A percentile compares a stretch with the other conserved stretches of the same genome.
Evolutionary conservation across 2,888 invertebrate genomes (phyloP).

Genomic region (Nymphalis urticae): DNA sequence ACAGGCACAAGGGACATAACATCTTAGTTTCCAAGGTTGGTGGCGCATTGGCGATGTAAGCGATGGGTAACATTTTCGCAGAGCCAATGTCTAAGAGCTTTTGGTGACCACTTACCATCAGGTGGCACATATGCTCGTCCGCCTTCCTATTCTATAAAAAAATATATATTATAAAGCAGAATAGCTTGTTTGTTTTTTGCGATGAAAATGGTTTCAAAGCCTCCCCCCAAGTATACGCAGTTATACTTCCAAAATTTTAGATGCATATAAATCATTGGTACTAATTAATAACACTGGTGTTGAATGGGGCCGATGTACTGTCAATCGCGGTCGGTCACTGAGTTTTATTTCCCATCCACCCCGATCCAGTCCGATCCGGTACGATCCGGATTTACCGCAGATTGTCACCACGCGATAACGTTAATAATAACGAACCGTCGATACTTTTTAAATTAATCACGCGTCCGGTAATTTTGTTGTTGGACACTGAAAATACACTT

Average conservation of each 20-base stretch:
- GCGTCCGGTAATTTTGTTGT: conserved; percentile 30
- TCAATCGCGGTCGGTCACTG: conserved; percentile 59
- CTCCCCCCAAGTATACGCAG: neutral
- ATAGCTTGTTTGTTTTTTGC: too few relatives aligned
- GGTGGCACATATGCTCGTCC: too few relatives aligned
- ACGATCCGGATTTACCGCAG: conserved; percentile 55
- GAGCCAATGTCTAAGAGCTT: too few relatives aligned
- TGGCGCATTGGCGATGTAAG: too few relatives aligned
- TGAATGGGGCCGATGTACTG: conserved; percentile 42
- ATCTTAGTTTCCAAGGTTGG: too few relatives aligned
- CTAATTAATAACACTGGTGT: neutral
- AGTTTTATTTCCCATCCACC: conserved; percentile 53
- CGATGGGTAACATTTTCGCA: too few relatives aligned
- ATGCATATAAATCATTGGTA: neutral
- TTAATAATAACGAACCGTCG: conserved; percentile 36
- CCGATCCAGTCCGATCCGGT: conserved; percentile 50
- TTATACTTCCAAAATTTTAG: neutral
- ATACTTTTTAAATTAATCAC: conserved; percentile 41
- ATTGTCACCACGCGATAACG: conserved; percentile 57
- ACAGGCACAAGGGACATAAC: too few relatives aligned
- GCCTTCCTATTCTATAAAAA: too few relatives aligned
- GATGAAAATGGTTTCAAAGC: neutral
- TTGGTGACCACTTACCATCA: too few relatives aligned
- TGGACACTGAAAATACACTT: conserved; percentile 24
- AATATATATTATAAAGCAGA: too few relatives aligned